Evolutionary conservation across 2,797 vertebrate species (phyloP), one percentile per base, ranked within the genome.

Genomic region (Hapalemur alaotrensis): DNA sequence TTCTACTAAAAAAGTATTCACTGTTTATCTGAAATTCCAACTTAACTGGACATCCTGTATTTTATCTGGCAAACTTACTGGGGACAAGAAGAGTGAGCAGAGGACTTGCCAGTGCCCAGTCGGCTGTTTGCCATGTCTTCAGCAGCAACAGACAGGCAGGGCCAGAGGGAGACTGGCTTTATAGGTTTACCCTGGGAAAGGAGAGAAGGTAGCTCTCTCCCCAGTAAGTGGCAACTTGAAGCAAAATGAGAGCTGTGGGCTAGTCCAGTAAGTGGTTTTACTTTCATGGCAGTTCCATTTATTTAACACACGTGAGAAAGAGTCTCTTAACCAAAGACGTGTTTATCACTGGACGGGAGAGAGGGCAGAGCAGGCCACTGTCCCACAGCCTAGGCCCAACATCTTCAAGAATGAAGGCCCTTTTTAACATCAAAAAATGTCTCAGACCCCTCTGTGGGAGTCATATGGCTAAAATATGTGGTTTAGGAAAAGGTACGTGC

Each of bases 11-110:
- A 92, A 93, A 93, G 23, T 82, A 69, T 72, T 94, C 23, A 2
- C 54, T 86, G 65, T 95, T 94, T 94, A 94, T 91, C 83, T 63
- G 61, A 96, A 94, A 96, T 65, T 87, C 67, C 91, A 22, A 76
- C 89, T 84, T 84, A 81, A 69, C 63, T 95, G 72, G 54, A 43
- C 52, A 93, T 65, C 75, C 69, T 82, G 17, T 59, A 61, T 91
- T 97, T 97, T 61, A 93, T 84, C 95, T 96, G 95, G 96, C 86
- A 96, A 95, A 70, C 67, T 63, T 84, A 3, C 8, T 52, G 43
- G 41, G 63, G 57, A 89, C 69, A 54, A 87, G 72, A 89, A 48
- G 50, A 63, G 54, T 73, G 46, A 82, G 81, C 59, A 43, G 50
- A 65, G 41, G 35, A 61, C 43, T 22, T 81, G 79, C 82, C 93